Percentiles rank a stretch among this genome's conserved stretches.
phyloP scores from a whole-genome alignment of 2,113 vertebrate genomes.

The Phylloscopus trochilus region DNA sequence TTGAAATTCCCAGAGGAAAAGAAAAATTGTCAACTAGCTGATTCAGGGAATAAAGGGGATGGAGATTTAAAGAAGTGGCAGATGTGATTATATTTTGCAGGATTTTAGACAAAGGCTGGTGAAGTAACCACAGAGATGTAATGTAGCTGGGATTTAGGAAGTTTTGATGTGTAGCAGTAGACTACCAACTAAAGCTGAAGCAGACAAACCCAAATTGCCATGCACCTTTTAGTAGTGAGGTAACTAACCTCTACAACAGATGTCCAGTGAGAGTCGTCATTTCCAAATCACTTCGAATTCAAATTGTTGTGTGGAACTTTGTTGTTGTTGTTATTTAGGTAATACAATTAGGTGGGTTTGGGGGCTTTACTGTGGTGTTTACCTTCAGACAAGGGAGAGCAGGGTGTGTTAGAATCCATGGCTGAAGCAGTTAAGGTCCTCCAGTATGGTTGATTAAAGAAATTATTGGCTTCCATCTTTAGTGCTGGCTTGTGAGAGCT shows the following conservation, averaged over 20 bases:
- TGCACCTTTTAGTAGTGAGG: neutral
- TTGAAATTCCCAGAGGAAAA: neutral
- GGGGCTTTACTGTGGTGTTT: neutral
- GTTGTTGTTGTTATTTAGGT: neutral
- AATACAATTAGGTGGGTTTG: neutral
- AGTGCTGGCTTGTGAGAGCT: neutral
- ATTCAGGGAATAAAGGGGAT: neutral
- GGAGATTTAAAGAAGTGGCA: neutral
- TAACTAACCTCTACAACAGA: neutral
- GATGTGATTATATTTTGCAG: neutral
- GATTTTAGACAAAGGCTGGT: neutral
- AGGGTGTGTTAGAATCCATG: neutral
- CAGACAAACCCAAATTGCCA: neutral
- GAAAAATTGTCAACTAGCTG: neutral
- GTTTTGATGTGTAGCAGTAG: neutral
- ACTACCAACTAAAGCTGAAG: neutral
- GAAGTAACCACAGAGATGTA: neutral
- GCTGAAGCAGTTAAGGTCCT: neutral
- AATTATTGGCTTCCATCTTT: neutral
- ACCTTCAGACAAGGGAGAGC: neutral
- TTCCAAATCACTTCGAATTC: neutral
- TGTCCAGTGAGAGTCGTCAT: neutral
- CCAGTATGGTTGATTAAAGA: neutral
- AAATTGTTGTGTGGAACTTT: neutral
- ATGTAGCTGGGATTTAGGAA: neutral